A percentile compares a stretch with the other conserved stretches of the same genome.
These are phyloP conservation scores for Trichoplax adhaerens DNA, from an alignment of 37 sponge, comb jelly and placozoan genomes.

Conservation along the genomic window DNA sequence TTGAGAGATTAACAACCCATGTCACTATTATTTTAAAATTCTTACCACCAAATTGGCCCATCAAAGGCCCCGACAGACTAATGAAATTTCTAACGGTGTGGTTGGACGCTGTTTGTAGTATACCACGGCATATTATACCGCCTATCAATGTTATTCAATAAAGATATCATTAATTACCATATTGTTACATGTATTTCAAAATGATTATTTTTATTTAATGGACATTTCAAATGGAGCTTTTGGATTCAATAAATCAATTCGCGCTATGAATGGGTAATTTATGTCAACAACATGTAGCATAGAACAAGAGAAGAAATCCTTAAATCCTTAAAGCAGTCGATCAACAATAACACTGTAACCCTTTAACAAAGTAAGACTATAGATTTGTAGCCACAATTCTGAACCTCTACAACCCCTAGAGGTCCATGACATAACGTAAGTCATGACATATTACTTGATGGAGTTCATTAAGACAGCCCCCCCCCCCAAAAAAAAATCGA, in stretches of 20 bases:
- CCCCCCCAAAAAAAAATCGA: no score
- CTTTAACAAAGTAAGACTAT: no score
- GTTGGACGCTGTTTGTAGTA: slow-evolving; percentile 40
- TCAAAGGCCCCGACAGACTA: slow-evolving; percentile 59
- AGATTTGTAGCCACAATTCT: no score
- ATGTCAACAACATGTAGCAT: not conserved
- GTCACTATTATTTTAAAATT: no score
- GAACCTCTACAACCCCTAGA: no score
- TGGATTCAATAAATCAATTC: not conserved
- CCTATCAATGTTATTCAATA: slow-evolving; percentile 23
- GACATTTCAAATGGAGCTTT: not conserved
- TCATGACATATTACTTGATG: no score
- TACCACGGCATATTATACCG: slow-evolving; percentile 47
- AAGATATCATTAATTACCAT: slow-evolving; percentile 7
- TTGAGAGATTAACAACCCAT: no score
- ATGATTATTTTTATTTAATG: slow-evolving; percentile 16
- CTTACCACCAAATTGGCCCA: slow-evolving; percentile 80
- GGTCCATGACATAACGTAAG: no score
- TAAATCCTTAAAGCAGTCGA: no score
- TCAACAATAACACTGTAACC: no score
- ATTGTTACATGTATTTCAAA: not conserved
- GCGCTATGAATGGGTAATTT: not conserved
- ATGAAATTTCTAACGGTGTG: slow-evolving; percentile 71
- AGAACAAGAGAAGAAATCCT: no score
- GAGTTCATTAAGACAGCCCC: no score